Base-by-base conservation (phyloP, 1,140 invertebrate genomes). In the Hycleus cichorii region DNA sequence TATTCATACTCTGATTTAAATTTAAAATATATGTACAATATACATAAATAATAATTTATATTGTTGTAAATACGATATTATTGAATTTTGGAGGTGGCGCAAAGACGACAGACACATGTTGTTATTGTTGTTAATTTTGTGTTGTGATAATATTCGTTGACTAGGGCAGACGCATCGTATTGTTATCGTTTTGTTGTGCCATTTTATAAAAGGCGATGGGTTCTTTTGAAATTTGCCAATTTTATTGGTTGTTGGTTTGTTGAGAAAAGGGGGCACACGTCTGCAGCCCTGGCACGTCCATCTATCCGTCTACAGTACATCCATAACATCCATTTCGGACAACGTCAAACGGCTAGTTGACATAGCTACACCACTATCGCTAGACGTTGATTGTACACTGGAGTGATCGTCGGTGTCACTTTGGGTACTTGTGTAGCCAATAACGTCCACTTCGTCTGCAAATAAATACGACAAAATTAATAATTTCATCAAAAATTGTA, bases 401-500 rank as follows among this genome's bases (percentile, higher is more conserved):
- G 82, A 83, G 64, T 89, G 86, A 73, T 91, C 89, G 76, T 91
- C 88, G 49, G 86, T 88, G 76, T 90, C 89, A 76, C 88, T 91
- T 72, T 88, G 86, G 75, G 86, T 89, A 75, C 88, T 90, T 68
- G 86, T 87, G 77, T 90, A 91, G 49, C 90, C 90, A 67, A 90
- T 87, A 64, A 91, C 88, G 76, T 91, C 90, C 62, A 91, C 87
- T 77, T 91, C 90, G 80, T 93, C 90, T 91, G 82, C 1, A 85
- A 81, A 69, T 71, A 64, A 67, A 63, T 61, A 69, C 45, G 11
- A 24, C 42, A 18, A 48, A 39, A 43, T 42, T 32, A 32, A 32
- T 32, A 32, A 32, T 18, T 18, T 18, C 18, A 32, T 32, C 32
- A 32, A 32, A 7, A 32, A 32, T 7, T 32, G 2, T 1, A 18